Conservation (phyloP, 2,888 invertebrate genomes). For the Steinernema scapterisci region DNA sequence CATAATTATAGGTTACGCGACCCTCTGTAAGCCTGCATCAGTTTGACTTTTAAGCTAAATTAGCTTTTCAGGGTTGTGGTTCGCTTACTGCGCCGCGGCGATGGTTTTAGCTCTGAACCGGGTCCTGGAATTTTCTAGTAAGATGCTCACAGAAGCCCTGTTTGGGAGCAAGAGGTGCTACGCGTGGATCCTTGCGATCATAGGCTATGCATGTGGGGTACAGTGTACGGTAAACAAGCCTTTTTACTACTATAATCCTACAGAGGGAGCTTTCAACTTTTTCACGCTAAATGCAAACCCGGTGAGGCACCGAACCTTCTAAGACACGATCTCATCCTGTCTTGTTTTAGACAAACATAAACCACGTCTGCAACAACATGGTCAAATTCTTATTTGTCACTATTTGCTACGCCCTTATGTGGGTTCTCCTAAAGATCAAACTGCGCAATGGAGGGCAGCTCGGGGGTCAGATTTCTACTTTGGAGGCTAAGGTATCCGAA, state of each 20-base stretch:
- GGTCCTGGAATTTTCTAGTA: not conserved
- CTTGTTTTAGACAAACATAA: conserved; percentile 4
- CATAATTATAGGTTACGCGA: not conserved
- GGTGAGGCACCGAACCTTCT: not conserved
- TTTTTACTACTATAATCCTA: conserved; percentile 21
- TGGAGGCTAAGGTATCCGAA: conserved; percentile 4
- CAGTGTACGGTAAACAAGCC: conserved; percentile 18
- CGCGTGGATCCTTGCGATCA: not conserved
- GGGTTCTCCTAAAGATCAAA: conserved; percentile 16
- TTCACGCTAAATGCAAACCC: not conserved
- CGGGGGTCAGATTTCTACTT: conserved; percentile 6
- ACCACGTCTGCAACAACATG: conserved; percentile 6
- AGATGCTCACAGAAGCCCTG: not conserved
- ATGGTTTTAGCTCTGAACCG: conserved; percentile 14
- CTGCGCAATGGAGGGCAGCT: not conserved
- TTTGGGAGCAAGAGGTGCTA: not conserved
- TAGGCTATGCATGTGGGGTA: not conserved
- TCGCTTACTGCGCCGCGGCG: conserved; percentile 10
- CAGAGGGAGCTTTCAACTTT: conserved; percentile 19
- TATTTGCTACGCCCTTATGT: conserved; percentile 4
- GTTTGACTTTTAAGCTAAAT: not conserved
- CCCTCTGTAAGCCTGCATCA: not conserved
- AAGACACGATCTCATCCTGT: not conserved
- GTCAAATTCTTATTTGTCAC: conserved; percentile 20
- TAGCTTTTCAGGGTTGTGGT: not conserved